Base-by-base conservation (phyloP, 2,113 vertebrate species). In the Rhadina sibilatrix region DNA sequence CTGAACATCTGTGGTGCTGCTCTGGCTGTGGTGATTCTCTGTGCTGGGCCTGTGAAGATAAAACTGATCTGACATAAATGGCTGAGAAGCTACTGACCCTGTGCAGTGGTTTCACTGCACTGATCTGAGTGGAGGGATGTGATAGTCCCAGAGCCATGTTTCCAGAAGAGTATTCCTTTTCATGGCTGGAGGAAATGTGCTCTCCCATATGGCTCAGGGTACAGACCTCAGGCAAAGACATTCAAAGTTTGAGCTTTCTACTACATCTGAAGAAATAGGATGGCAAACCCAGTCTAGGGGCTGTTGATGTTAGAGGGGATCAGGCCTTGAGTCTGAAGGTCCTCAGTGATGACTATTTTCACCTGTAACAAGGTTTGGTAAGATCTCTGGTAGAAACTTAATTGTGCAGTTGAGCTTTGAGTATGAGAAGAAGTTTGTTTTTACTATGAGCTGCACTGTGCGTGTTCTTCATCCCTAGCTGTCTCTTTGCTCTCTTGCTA, bases 401-500 rank as follows among this genome's bases (percentile, higher is more conserved):
- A 3, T 4, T 42, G n/a, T 33, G 13, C 35, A 49, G 68, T 49
- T 59, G 59, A 22, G 46, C 8, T 86, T 38, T 94, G 82, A 63
- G 72, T 75, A 7, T 25, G 28, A 68, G 86, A 47, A 83, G 82
- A 33, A 52, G 56, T 89, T 96, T 81, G 85, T 15, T 92, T 96
- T 89, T 30, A 12, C 56, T 56, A 2, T 1, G 3, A 77, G 57
- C 72, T 1, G 9, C 15, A 0, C 23, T 38, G 47, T 92, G 84
- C 3, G 0, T 96, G 78, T 64, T 88, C 89, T 93, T 95, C 91
- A 83, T 96, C 96, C 75, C 40, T 65, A 25, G 61, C 85, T 89
- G 96, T 93, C 87, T 89, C 86, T 91, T 66, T 85, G 88, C 83
- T 79, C 85, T 94, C 85, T 76, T 21, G 52, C 89, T 96, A 70